Percentiles rank a stretch among this genome's conserved stretches.
These are phyloP conservation scores for Cyrtonyx montezumae DNA, from an alignment of 2,113 vertebrate genomes.

Conservation along the genomic window DNA sequence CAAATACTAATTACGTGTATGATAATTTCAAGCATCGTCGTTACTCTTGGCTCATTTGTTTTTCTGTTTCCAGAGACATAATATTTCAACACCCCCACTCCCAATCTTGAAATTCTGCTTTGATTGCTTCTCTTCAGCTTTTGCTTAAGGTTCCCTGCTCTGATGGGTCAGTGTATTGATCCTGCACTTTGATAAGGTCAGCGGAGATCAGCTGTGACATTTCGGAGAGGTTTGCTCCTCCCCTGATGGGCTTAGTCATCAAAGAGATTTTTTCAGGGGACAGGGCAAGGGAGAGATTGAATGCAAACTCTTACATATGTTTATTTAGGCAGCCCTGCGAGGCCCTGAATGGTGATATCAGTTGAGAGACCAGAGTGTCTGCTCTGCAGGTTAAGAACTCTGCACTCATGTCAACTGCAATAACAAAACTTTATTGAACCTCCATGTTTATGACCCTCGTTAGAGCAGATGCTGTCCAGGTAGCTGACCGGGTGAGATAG, in stretches of 20 bases:
- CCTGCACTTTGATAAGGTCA: conserved; percentile 82
- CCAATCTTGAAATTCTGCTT: conserved; percentile 58
- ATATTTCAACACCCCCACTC: not conserved
- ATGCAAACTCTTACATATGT: not conserved
- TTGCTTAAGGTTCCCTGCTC: conserved; percentile 64
- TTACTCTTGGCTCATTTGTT: conserved; percentile 63
- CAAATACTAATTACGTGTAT: conserved; percentile 45
- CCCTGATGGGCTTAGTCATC: conserved; percentile 65
- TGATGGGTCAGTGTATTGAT: conserved; percentile 75
- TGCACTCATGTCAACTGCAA: fast-evolving
- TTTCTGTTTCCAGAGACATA: not conserved
- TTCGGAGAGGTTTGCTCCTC: conserved; percentile 64
- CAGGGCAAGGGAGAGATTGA: not conserved
- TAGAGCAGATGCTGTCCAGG: not conserved
- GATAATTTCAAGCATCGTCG: conserved; percentile 34
- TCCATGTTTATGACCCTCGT: not conserved
- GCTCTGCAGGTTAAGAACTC: not conserved
- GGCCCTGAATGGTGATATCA: not conserved
- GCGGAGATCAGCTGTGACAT: conserved; percentile 78
- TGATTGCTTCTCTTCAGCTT: conserved; percentile 73
- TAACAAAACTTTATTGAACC: not conserved
- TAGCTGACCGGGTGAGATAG: not conserved
- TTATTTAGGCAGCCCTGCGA: not conserved
- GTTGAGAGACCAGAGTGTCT: not conserved
- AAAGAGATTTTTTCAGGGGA: conserved; percentile 48